These are phyloP conservation scores for Polypedilum vanderplanki DNA, from an alignment of 1,140 invertebrate genomes.

Conservation along the genomic window DNA sequence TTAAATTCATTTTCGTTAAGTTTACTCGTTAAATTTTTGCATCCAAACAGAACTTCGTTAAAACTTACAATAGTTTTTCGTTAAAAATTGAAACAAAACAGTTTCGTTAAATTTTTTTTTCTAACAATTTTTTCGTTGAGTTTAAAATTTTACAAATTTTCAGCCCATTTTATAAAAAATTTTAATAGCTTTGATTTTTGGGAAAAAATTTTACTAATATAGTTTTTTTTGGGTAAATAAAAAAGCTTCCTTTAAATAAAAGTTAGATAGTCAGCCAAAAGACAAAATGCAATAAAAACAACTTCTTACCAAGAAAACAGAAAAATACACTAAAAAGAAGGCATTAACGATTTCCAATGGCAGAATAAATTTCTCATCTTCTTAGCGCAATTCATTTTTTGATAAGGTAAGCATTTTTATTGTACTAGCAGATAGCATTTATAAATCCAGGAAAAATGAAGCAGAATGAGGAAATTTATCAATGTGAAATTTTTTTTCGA, in stretches of 20 bases:
- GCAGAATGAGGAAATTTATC: not conserved
- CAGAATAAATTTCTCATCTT: constrained; percentile 6
- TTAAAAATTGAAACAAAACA: too few relatives aligned
- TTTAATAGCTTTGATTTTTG: too few relatives aligned
- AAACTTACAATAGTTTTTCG: too few relatives aligned
- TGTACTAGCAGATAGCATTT: not conserved
- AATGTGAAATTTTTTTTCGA: not conserved
- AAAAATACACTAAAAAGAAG: not conserved
- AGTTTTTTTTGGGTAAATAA: not conserved
- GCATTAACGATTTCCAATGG: constrained; percentile 28
- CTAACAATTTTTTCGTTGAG: too few relatives aligned
- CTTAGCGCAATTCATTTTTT: not conserved
- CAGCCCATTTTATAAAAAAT: not conserved
- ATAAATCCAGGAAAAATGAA: constrained; percentile 24
- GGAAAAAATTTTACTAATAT: too few relatives aligned
- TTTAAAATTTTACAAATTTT: not conserved
- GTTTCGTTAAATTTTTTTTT: too few relatives aligned
- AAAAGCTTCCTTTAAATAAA: too few relatives aligned
- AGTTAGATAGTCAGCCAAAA: too few relatives aligned
- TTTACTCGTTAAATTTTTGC: too few relatives aligned
- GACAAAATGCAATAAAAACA: too few relatives aligned
- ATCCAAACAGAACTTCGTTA: too few relatives aligned
- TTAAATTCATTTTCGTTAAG: too few relatives aligned
- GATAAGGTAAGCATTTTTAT: constrained; percentile 14
- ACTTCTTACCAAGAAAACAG: not conserved